Evolutionary conservation across 64 coral and sea anemone genomes (phyloP).

Genomic region (Acropora yongei): DNA sequence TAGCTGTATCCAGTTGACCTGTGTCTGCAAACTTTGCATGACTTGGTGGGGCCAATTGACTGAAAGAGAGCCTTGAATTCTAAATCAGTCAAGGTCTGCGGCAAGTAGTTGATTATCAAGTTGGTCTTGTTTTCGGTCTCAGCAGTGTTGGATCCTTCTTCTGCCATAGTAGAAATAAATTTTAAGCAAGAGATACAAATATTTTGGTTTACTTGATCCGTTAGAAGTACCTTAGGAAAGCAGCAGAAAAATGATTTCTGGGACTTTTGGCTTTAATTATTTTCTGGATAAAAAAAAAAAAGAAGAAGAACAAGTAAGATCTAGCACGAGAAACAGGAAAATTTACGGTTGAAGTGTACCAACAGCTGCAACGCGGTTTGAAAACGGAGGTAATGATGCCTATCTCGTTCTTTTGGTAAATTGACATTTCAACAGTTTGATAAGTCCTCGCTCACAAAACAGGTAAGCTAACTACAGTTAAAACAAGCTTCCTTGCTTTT

Average conservation of each 20-base stretch:
- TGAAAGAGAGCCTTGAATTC: slow-evolving; percentile 79
- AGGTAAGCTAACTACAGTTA: no score
- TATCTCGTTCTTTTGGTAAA: no score
- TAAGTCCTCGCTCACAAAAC: no score
- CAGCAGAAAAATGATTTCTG: slow-evolving; percentile 51
- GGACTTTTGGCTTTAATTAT: slow-evolving; percentile 44
- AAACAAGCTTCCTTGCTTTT: no score
- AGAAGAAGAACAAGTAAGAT: slow-evolving; percentile 17
- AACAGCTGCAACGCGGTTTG: background rate
- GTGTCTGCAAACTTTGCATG: slow-evolving; percentile 85
- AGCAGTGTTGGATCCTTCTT: background rate
- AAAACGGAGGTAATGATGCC: no score
- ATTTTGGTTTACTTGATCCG: slow-evolving; percentile 6
- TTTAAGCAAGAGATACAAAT: slow-evolving; percentile 50
- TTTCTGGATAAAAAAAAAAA: slow-evolving; percentile 54
- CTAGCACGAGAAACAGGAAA: background rate
- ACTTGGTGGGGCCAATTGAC: slow-evolving; percentile 73
- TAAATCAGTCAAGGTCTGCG: slow-evolving; percentile 75
- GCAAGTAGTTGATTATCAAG: slow-evolving; percentile 87
- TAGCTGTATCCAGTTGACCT: slow-evolving; percentile 81
- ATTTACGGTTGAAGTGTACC: background rate
- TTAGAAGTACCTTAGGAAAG: slow-evolving; percentile 20
- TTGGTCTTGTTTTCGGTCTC: slow-evolving; percentile 76
- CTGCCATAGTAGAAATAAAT: slow-evolving; percentile 52
- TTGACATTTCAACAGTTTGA: no score